Conservation (phyloP, 53 echinoderm and acorn worm genomes). For the Patiria pectinifera region DNA sequence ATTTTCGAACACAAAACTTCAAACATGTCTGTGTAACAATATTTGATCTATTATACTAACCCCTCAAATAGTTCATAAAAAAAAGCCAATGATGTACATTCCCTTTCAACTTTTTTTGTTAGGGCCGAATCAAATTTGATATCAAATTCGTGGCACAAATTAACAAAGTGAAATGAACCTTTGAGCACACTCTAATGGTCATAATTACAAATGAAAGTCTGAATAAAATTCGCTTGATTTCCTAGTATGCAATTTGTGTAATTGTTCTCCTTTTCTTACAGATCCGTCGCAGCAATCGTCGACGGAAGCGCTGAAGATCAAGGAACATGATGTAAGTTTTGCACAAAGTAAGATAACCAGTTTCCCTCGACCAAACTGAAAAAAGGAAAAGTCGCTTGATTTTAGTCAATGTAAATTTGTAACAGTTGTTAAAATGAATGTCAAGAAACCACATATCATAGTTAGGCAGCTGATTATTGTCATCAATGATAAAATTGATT, state of each 20-base stretch:
- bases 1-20: too few relatives aligned
- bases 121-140: too few relatives aligned
- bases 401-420: neutral
- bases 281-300: conserved; percentile 37
- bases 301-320: conserved; percentile 8
- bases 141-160: too few relatives aligned
- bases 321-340: neutral
- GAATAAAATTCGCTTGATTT: neutral
- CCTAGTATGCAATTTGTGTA: neutral
- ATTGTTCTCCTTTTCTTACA: neutral
- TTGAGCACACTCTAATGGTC: too few relatives aligned
- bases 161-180: too few relatives aligned
- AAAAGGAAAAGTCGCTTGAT: neutral
- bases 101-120: too few relatives aligned
- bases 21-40: too few relatives aligned
- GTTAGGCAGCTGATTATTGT: neutral
- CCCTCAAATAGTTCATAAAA: too few relatives aligned
- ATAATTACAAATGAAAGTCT: neutral
- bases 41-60: too few relatives aligned
- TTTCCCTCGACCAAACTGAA: neutral
- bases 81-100: too few relatives aligned
- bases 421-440: neutral
- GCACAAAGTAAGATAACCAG: neutral
- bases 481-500: neutral
- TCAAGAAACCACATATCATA: neutral